Base-by-base conservation (phyloP, 2,797 vertebrate species). In the Otolemur crassicaudatus region DNA sequence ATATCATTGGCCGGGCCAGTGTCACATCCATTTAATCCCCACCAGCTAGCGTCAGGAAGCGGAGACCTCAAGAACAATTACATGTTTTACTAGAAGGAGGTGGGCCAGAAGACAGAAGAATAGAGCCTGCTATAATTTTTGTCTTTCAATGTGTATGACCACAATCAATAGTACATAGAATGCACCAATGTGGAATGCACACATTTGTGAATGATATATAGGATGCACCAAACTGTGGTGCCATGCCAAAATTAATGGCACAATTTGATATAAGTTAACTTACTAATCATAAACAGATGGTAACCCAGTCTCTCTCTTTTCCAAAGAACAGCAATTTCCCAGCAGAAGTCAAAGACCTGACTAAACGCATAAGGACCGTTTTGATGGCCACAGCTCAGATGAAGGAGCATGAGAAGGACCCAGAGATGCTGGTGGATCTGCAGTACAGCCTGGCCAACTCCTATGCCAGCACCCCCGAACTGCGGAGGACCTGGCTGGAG, bases 351-450 rank as follows among this genome's bases (percentile, higher is more conserved):
- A 99, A 99, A 98, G 99, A 99, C 91, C 98, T 99, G 90, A 99
- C 99, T 43, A 99, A 99, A 95, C 99, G 99, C 77, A 99, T 99
- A 97, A 98, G 99, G 65, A 99, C 99, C 0, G 99, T 99, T 85
- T 98, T 99, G 94, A 99, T 99, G 99, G 99, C 99, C 94, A 99
- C 99, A 0, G 99, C 99, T 10, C 99, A 99, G 98, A 99, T 99
- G 99, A 99, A 99, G 91, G 99, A 99, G 97, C 99, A 99, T 0
- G 99, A 99, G 97, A 99, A 99, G 90, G 99, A 99, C 96, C 99
- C 99, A 0, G 99, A 99, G 97, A 99, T 99, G 99, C 98, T 99
- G 82, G 99, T 99, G 96, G 99, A 99, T 87, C 99, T 99, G 80
- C 99, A 99, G 90, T 99, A 99, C 98, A 99, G 99, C 97, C 98